A percentile compares a stretch with the other conserved stretches of the same genome.
Evolutionary conservation across 2,113 vertebrate species (phyloP).

Genomic region (Nyctibius bracteatus): DNA sequence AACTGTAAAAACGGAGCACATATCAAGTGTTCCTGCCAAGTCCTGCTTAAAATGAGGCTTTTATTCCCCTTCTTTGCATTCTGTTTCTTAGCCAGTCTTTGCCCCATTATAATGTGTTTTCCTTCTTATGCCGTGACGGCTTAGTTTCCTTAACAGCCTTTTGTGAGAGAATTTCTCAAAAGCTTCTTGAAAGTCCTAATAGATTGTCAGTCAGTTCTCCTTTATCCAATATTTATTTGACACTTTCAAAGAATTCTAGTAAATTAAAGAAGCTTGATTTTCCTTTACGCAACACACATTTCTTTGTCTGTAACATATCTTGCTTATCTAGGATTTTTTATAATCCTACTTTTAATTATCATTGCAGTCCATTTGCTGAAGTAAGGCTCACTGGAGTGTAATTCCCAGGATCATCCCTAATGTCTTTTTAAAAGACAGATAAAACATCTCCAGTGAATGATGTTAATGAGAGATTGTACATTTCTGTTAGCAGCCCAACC

Average conservation of each 20-base stretch:
- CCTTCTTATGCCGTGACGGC: neutral
- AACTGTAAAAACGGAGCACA: neutral
- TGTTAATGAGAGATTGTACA: conserved; percentile 22
- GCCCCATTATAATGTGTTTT: neutral
- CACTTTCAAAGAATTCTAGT: conserved; percentile 20
- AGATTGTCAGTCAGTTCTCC: conserved; percentile 13
- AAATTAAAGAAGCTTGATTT: conserved; percentile 43
- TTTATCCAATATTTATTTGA: conserved; percentile 47
- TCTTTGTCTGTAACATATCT: neutral
- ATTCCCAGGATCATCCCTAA: conserved; percentile 25
- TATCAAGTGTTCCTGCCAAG: neutral
- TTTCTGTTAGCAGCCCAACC: conserved; percentile 12
- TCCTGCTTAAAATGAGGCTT: neutral
- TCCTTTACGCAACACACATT: neutral
- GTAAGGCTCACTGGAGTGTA: neutral
- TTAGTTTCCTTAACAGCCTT: conserved; percentile 29
- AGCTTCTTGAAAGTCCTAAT: conserved; percentile 31
- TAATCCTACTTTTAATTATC: conserved; percentile 35
- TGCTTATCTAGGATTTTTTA: neutral
- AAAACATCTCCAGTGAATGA: neutral
- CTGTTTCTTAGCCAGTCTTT: neutral
- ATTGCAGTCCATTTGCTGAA: conserved; percentile 32
- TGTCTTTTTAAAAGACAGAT: conserved; percentile 45
- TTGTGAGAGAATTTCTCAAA: conserved; percentile 38
- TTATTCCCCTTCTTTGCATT: neutral